These are phyloP conservation scores for Cynocephalus volans DNA, from an alignment of 2,113 vertebrate species.

Conservation along the genomic window DNA sequence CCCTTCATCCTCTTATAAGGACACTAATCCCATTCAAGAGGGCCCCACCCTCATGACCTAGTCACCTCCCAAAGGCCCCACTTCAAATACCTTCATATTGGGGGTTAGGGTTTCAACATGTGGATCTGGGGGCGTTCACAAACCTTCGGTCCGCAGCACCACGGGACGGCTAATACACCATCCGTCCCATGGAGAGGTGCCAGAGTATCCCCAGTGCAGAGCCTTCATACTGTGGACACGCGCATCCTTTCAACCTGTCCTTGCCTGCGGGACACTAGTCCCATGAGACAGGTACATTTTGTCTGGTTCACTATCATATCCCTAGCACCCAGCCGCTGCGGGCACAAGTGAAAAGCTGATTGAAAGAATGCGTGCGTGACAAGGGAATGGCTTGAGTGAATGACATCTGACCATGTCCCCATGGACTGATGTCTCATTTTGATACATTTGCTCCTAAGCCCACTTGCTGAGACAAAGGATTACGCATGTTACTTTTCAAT, in stretches of 20 bases:
- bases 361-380: fast-evolving
- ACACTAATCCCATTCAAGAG: fast-evolving
- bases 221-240: fast-evolving
- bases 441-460: fast-evolving
- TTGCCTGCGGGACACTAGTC: fast-evolving
- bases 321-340: neutral
- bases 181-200: fast-evolving
- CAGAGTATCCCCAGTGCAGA: neutral
- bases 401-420: neutral
- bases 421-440: neutral
- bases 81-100: no score
- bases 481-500: fast-evolving
- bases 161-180: neutral
- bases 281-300: fast-evolving
- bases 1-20: neutral
- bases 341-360: fast-evolving
- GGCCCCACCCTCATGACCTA: neutral
- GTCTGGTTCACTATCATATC: neutral
- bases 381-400: neutral
- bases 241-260: fast-evolving
- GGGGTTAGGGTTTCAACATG: neutral
- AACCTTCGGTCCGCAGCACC: neutral
- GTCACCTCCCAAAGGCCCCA: neutral
- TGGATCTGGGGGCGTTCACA: neutral
- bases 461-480: neutral